Base-by-base conservation (phyloP, 2,113 vertebrate genomes). In the Pluvianellus socialis region DNA sequence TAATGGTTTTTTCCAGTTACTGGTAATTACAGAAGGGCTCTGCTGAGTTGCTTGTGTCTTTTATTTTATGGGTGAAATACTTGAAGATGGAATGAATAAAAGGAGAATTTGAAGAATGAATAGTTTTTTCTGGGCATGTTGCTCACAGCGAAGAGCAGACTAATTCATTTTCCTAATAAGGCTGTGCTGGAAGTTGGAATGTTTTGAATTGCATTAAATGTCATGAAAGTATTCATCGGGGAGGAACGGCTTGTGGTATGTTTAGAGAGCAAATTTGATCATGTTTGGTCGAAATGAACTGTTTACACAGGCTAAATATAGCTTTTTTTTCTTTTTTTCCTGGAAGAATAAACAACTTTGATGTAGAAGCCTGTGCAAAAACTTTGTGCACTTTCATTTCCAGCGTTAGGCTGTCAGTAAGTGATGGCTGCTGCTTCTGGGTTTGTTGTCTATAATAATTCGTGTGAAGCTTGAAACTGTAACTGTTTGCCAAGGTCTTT, bases 81-180 rank as follows among this genome's bases (percentile, higher is more conserved):
- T 91, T 84, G 65, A 55, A 50, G 74, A 82, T n/a, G 50, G 50
- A 65, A 92, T 72, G 47, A 94, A 70, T 88, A 86, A 62, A 75
- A 70, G 23, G 62, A 79, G 84, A 94, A 88, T 96, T 85, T 91
- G 70, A 96, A 73, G 92, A 97, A 96, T 92, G 79, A 96, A 65
- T 81, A 66, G 65, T 84, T 85, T 86, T 95, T 86, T 66, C 91
- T 86, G n/a, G 62, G 52, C 45, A 40, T 9, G 12, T 71, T 92
- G 17, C 84, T 88, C 68, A 42, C 58, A 90, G 66, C 4, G 5
- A 87, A 93, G 40, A 68, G 28, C 50, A 72, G 71, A 80, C 87
- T 67, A 55, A 86, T 95, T 91, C 52, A 47, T 90, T 97, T 97
- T 82, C 96, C 97, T 97, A 96, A 98, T 97, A 98, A 98, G 94